phyloP scores from a whole-genome alignment of 2,797 vertebrate species.

The Squalus acanthias region DNA sequence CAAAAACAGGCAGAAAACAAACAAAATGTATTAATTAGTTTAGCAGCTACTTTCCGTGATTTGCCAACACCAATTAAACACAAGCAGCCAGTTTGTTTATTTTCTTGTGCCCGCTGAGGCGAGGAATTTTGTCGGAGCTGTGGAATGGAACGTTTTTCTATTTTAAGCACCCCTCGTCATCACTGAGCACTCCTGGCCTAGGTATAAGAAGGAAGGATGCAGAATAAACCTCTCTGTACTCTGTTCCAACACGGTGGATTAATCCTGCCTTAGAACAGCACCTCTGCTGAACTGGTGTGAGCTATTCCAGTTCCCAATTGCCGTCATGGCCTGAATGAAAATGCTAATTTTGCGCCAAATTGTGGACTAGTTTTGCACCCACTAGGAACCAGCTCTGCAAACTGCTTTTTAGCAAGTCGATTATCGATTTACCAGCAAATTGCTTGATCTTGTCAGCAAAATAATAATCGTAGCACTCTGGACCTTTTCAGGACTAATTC shows the following conservation, averaged over 20 bases:
- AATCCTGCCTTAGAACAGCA: background rate
- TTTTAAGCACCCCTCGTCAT: background rate
- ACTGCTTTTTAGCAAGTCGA: background rate
- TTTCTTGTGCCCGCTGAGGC: background rate
- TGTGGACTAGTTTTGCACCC: background rate
- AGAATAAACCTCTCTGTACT: background rate
- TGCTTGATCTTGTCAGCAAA: background rate
- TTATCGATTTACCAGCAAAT: background rate
- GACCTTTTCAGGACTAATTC: background rate
- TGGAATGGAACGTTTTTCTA: conserved; percentile 5
- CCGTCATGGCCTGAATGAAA: background rate
- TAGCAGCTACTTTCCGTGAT: background rate
- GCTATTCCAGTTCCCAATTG: background rate
- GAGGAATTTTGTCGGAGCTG: background rate
- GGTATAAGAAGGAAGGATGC: background rate
- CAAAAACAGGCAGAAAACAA: background rate
- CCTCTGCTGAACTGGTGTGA: background rate
- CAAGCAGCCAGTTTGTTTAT: background rate
- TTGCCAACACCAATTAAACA: background rate
- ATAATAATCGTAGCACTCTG: too few relatives aligned
- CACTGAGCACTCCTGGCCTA: background rate
- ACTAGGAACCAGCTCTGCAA: background rate
- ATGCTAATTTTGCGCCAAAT: background rate
- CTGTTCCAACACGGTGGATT: background rate
- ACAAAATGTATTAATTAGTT: background rate